Evolutionary conservation across 2,888 invertebrate genomes (phyloP).

Genomic region (Ichneumon xanthorius): DNA sequence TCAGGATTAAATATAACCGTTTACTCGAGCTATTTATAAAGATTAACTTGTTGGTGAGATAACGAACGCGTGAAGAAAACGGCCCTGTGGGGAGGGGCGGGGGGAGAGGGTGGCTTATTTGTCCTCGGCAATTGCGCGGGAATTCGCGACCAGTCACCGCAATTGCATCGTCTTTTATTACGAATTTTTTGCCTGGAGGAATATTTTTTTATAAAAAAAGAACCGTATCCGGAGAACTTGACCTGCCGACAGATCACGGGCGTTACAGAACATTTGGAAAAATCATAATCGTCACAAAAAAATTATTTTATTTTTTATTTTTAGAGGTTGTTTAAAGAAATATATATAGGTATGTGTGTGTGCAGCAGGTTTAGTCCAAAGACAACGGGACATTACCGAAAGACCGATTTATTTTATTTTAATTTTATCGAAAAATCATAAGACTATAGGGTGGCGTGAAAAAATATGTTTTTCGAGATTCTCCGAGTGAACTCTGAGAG

Average conservation of each 20-base stretch:
- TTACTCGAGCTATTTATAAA: slow-evolving; percentile 83
- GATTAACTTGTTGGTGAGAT: slow-evolving; percentile 84
- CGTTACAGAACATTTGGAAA: not conserved
- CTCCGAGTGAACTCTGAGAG: slow-evolving; percentile 53
- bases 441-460: slow-evolving; percentile 13
- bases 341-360: not conserved
- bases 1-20: slow-evolving; percentile 84
- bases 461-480: slow-evolving; percentile 51
- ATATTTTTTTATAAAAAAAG: not conserved
- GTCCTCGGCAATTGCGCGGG: slow-evolving; percentile 72
- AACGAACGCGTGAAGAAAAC: slow-evolving; percentile 79
- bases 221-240: not conserved
- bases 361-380: not conserved
- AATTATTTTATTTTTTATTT: too few relatives aligned
- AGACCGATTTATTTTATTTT: slow-evolving; percentile 1
- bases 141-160: slow-evolving; percentile 65
- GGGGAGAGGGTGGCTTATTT: slow-evolving; percentile 66
- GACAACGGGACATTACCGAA: not conserved
- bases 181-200: not conserved
- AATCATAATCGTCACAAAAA: not conserved
- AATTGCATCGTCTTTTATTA: not conserved
- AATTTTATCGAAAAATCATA: slow-evolving; percentile 22
- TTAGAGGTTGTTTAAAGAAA: too few relatives aligned
- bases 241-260: not conserved
- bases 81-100: slow-evolving; percentile 62